Base-by-base conservation (phyloP, 1,140 invertebrate genomes). In the Venturia canescens region DNA sequence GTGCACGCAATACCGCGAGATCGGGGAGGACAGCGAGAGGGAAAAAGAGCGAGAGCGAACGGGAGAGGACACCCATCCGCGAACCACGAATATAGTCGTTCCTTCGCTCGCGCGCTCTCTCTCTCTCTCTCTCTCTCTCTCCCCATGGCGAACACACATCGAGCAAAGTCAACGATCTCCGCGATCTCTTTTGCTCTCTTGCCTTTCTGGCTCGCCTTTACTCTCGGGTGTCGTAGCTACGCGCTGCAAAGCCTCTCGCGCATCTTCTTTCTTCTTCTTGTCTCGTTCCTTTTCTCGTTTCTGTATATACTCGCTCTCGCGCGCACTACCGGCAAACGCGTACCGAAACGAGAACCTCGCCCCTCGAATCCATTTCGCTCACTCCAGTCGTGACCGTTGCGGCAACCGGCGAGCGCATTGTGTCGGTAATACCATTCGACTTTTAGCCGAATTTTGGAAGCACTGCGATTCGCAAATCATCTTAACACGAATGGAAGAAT, bases 151-250 rank as follows among this genome's bases (percentile, higher is more conserved):
- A 72, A 38, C 23, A 63, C 60, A 63, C n/a, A 63, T 63, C 60
- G 60, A 63, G 60, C 11, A 72, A 38, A 72, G 70, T 72, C 70
- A 72, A 72, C 70, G 70, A 72, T 72, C 70, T 72, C 70, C 38
- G 15, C 70, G 31, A 23, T 72, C 34, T 38, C 31, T 72, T 72
- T 21, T 72, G 70, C 38, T 48, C 53, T 57, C 21, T 23, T 26
- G 60, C 60, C 27, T 63, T 13, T 72, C 34, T 72, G 38, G 44
- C 60, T 63, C 27, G n/a, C n/a, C 60, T 63, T 63, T 53, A 53
- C 50, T 7, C 50, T 38, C 27, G 67, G 67, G 67, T 70, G 67
- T 72, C 70, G 15, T 34, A 72, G 34, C 18, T 26, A 6, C 2
- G n/a, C 26, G 70, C 70, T 72, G 38, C 27, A 48, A 23, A 23